Percentiles rank a stretch among this genome's conserved stretches.
phyloP scores from a whole-genome alignment of 2,113 vertebrate species.

The Rhizomys pruinosus region DNA sequence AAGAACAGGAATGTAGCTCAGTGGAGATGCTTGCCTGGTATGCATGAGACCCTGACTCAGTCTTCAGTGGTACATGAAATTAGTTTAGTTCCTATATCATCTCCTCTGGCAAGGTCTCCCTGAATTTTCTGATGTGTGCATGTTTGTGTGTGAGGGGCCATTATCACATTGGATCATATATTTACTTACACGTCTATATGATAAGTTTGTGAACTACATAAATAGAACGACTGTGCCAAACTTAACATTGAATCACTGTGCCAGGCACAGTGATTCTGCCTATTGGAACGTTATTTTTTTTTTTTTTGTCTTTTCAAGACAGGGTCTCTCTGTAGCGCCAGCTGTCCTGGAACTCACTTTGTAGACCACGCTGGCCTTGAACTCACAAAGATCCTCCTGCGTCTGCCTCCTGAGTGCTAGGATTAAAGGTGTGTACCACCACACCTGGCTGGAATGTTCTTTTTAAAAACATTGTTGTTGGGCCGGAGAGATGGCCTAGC shows the following conservation, averaged over 20 bases:
- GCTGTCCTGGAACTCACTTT: too few species aligned
- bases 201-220: background rate
- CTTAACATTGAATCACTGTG: constrained; percentile 9
- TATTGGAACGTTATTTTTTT: background rate
- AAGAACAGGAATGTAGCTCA: background rate
- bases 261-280: background rate
- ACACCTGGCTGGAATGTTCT: too few species aligned
- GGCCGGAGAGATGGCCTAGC: too few species aligned
- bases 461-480: too few species aligned
- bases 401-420: too few species aligned
- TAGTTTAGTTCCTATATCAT: background rate
- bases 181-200: background rate
- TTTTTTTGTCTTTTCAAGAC: background rate
- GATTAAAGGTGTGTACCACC: too few species aligned
- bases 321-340: too few species aligned
- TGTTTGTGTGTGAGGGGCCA: background rate
- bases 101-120: background rate
- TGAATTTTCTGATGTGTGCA: background rate
- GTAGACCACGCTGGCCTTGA: too few species aligned
- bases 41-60: background rate
- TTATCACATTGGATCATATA: constrained; percentile 11
- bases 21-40: background rate
- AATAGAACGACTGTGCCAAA: background rate
- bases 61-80: background rate
- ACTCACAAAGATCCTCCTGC: too few species aligned